Conservation (phyloP, 2,113 vertebrate species). For the Toxostoma redivivum region DNA sequence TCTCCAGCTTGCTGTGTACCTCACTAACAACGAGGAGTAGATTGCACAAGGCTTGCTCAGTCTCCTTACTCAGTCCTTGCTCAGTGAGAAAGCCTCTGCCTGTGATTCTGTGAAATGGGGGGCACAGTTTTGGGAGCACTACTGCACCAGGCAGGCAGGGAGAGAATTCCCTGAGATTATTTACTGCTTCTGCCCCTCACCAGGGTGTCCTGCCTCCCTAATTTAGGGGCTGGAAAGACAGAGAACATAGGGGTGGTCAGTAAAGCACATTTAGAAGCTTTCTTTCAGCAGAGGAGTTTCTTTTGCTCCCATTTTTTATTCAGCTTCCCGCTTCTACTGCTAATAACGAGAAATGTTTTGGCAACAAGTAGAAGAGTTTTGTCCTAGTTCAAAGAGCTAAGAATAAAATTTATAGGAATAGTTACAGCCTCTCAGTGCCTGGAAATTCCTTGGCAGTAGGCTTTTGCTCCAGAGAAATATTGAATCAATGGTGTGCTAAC, state of each 20-base stretch:
- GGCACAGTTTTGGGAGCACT: background rate
- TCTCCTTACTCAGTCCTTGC: background rate
- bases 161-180: background rate
- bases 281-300: background rate
- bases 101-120: background rate
- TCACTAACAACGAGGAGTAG: background rate
- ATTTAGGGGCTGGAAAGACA: background rate
- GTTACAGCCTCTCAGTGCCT: slow-evolving; percentile 1
- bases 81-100: background rate
- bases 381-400: background rate
- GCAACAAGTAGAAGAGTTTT: background rate
- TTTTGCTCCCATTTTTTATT: background rate
- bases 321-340: background rate
- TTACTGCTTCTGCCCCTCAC: background rate
- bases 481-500: slow-evolving; percentile 10
- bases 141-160: background rate
- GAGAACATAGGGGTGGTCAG: accelerated
- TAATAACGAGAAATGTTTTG: slow-evolving; percentile 21
- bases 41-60: background rate
- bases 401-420: slow-evolving; percentile 19
- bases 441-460: slow-evolving; percentile 31
- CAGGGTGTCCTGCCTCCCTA: background rate
- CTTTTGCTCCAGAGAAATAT: slow-evolving; percentile 27
- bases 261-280: background rate
- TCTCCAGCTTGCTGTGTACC: background rate